Evolutionary conservation across 2,888 invertebrate genomes (phyloP).

Genomic region (Rhagonycha fulva): DNA sequence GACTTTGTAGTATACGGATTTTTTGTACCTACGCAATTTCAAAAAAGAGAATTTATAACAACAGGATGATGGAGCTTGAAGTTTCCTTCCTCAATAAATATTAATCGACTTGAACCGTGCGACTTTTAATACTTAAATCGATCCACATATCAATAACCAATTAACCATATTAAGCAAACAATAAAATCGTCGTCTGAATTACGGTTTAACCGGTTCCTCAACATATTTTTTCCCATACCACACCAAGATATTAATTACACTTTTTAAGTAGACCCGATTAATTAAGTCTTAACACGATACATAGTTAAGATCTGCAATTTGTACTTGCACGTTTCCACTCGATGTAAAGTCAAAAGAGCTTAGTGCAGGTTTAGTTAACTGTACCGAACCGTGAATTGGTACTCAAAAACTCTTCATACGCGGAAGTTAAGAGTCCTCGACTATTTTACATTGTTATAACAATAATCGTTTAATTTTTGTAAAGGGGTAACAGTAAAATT

Average conservation of each 20-base stretch:
- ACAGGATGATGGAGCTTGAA: neutral
- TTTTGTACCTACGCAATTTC: neutral
- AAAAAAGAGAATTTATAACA: neutral
- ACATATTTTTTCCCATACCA: neutral
- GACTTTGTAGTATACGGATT: neutral
- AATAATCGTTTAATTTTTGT: slow-evolving; percentile 12
- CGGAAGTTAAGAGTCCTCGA: slow-evolving; percentile 9
- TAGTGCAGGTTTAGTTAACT: neutral
- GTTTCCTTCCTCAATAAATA: neutral
- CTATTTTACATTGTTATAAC: slow-evolving; percentile 6
- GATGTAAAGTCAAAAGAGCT: neutral
- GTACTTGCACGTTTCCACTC: slow-evolving; percentile 1
- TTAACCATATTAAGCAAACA: neutral
- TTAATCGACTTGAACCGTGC: neutral
- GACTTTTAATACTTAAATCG: neutral
- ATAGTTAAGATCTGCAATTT: slow-evolving; percentile 13
- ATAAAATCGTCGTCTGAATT: neutral
- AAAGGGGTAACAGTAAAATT: slow-evolving; percentile 20
- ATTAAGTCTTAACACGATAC: slow-evolving; percentile 19
- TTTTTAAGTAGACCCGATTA: slow-evolving; percentile 2
- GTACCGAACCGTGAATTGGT: slow-evolving; percentile 13
- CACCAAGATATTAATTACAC: neutral
- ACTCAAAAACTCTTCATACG: slow-evolving; percentile 10
- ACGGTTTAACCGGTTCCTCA: neutral
- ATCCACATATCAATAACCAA: neutral